Percentiles rank a stretch among this genome's conserved stretches.
Conservation (phyloP, 1,140 invertebrate genomes). For the Pseudoatta argentina region DNA sequence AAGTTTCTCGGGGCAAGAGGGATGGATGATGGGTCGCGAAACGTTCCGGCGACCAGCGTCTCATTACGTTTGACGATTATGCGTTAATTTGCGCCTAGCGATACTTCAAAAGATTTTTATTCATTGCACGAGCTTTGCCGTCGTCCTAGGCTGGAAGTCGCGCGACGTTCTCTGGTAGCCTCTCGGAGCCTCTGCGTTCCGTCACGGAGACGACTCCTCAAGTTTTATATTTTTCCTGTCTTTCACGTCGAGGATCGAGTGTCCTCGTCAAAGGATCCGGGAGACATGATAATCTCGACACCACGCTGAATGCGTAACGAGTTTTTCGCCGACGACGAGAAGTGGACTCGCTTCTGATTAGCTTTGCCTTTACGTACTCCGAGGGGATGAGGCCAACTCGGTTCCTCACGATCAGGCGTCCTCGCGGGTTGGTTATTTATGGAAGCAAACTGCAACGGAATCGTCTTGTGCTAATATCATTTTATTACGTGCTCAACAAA, state of each 20-base stretch:
- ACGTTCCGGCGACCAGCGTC: constrained; percentile 64
- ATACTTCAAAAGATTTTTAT: constrained; percentile 87
- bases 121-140: constrained; percentile 83
- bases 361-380: constrained; percentile 76
- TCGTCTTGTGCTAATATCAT: neutral
- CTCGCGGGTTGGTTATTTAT: constrained; percentile 14
- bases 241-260: constrained; percentile 67
- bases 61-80: constrained; percentile 87
- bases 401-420: constrained; percentile 26
- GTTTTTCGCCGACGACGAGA: constrained; percentile 65
- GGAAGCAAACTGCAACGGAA: neutral
- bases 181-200: constrained; percentile 46
- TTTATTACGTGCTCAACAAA: neutral
- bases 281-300: constrained; percentile 84
- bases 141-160: constrained; percentile 67
- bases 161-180: constrained; percentile 57
- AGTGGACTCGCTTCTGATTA: constrained; percentile 82
- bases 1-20: constrained; percentile 79
- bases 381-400: neutral
- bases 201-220: constrained; percentile 74
- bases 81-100: constrained; percentile 86
- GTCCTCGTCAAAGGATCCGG: constrained; percentile 81
- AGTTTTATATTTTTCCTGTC: constrained; percentile 77
- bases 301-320: constrained; percentile 85
- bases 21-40: constrained; percentile 54